A percentile compares a stretch with the other conserved stretches of the same genome.
phyloP scores from a whole-genome alignment of 1,140 invertebrate species.

The Bombus waltoni region DNA sequence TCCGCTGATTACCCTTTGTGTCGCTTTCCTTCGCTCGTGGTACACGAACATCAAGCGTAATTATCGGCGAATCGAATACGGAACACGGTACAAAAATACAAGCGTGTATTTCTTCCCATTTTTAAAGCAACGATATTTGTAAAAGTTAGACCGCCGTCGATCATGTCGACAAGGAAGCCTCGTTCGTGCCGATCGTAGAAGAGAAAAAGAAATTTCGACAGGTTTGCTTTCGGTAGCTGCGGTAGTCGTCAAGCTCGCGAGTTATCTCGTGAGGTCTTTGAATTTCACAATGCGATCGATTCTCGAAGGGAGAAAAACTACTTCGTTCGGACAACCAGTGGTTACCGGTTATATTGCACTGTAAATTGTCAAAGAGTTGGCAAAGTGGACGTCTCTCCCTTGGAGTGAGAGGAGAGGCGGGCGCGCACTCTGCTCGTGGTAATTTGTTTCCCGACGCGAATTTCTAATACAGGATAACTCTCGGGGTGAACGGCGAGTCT shows the following conservation, averaged over 20 bases:
- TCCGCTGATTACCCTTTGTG: not conserved
- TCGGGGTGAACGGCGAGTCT: not conserved
- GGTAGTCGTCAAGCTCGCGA: not conserved
- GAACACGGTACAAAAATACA: too few species aligned
- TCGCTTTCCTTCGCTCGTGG: not conserved
- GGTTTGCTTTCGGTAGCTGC: not conserved
- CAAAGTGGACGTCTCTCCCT: not conserved
- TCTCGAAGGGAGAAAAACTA: not conserved
- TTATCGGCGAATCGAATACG: not conserved
- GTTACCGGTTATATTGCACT: conserved; percentile 20
- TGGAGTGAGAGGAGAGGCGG: too few species aligned
- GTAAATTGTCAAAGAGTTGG: conserved; percentile 30
- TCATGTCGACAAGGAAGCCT: not conserved
- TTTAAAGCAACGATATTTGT: too few species aligned
- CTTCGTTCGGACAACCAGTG: not conserved
- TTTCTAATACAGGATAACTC: conserved; percentile 39
- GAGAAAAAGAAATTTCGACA: not conserved
- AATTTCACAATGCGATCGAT: not conserved
- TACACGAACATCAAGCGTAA: not conserved
- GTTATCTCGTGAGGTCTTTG: too few species aligned
- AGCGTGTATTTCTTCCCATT: too few species aligned
- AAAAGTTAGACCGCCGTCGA: too few species aligned
- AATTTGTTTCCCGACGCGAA: conserved; percentile 18
- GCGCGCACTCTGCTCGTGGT: not conserved
- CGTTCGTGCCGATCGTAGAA: not conserved